These are phyloP conservation scores for Coreoperca whiteheadi DNA, from an alignment of 2,113 vertebrate genomes.

Conservation along the genomic window DNA sequence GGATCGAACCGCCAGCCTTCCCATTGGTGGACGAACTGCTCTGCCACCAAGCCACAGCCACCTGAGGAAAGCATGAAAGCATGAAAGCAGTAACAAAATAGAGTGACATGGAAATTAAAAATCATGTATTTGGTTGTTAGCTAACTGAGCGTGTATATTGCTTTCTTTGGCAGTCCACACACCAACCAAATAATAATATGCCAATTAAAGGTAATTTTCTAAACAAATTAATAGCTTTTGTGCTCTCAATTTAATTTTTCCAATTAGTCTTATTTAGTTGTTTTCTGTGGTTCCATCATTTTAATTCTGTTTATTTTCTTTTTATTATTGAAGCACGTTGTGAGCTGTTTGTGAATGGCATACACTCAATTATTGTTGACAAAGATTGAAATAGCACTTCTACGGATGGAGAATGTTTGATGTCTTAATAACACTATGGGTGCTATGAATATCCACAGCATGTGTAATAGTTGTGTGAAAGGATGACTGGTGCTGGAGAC, in stretches of 20 bases:
- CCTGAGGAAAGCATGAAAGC: no score
- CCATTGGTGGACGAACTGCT: no score
- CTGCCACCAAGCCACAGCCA: no score
- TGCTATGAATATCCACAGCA: background rate
- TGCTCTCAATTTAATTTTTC: background rate
- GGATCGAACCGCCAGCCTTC: no score
- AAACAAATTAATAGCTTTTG: constrained; percentile 6
- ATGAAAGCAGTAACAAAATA: no score
- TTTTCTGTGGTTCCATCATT: background rate
- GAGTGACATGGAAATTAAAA: background rate
- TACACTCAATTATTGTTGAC: background rate
- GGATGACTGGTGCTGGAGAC: background rate
- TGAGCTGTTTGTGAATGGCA: background rate
- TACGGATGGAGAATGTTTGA: background rate
- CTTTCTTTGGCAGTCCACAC: background rate
- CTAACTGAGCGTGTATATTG: background rate
- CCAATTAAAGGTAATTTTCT: background rate
- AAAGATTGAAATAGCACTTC: background rate
- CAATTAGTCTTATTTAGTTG: background rate
- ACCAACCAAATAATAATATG: background rate
- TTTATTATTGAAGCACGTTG: background rate
- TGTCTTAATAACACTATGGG: background rate
- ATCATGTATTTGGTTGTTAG: background rate
- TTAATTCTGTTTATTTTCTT: background rate
- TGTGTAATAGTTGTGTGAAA: background rate